A percentile compares a stretch with the other conserved stretches of the same genome.
These are phyloP conservation scores for Halichoerus grypus DNA, from an alignment of 2,113 vertebrate genomes.

Conservation along the genomic window DNA sequence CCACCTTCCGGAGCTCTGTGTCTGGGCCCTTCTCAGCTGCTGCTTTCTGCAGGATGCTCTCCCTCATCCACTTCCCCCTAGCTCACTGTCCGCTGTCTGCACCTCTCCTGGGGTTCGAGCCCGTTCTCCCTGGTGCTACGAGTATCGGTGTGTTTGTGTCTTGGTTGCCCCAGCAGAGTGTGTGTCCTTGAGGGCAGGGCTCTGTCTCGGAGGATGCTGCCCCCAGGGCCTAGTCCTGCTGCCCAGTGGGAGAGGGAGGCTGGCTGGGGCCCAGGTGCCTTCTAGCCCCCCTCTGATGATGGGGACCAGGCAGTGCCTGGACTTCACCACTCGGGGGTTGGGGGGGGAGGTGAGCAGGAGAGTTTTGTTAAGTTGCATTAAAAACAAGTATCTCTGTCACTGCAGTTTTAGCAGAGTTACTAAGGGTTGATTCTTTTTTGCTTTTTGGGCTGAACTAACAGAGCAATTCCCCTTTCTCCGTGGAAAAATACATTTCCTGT, in stretches of 20 bases:
- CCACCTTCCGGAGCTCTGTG: rapidly evolving
- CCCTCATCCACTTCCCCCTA: not conserved
- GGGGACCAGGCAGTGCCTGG: not conserved
- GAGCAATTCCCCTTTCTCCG: not conserved
- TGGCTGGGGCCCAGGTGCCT: not conserved
- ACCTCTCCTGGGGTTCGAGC: not conserved
- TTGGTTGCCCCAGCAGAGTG: rapidly evolving
- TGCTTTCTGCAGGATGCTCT: not conserved
- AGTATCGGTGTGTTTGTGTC: rapidly evolving
- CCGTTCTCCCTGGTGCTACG: rapidly evolving
- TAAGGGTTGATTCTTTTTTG: not conserved
- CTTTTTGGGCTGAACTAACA: not conserved
- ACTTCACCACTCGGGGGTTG: not conserved
- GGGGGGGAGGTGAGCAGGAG: not conserved
- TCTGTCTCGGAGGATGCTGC: not conserved
- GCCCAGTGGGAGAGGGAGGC: not conserved
- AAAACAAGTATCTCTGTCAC: not conserved
- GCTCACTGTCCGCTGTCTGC: rapidly evolving
- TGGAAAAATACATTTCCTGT: not conserved
- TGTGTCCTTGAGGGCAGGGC: not conserved
- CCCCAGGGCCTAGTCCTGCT: not conserved
- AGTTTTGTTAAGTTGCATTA: not conserved
- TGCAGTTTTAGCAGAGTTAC: not conserved
- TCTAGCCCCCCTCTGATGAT: not conserved
- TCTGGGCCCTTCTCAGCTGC: rapidly evolving